A percentile compares a stretch with the other conserved stretches of the same genome.
Conservation (phyloP, 2,797 vertebrate genomes). For the Schizopygopsis pylzovi region DNA sequence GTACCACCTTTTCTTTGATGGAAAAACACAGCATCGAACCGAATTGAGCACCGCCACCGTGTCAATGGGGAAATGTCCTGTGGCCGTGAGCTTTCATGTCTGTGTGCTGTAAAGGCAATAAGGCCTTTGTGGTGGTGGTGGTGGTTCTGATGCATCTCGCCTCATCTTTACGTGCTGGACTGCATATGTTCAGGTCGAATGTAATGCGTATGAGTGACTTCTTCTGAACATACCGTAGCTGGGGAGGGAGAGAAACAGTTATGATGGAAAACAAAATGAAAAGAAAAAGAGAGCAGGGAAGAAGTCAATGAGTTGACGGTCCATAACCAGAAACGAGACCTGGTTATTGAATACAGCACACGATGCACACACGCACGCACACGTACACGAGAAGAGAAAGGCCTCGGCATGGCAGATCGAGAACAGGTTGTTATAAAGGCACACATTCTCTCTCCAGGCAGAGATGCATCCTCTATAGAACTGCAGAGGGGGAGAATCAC, state of each 20-base stretch:
- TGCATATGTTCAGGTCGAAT: conserved; percentile 76
- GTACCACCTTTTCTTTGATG: neutral
- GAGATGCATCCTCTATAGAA: conserved; percentile 75
- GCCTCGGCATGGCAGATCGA: conserved; percentile 54
- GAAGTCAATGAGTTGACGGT: conserved; percentile 51
- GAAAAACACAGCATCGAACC: neutral
- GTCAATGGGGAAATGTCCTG: neutral
- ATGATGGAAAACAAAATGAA: conserved; percentile 73
- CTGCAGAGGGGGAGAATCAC: conserved; percentile 72
- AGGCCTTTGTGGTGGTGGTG: conserved; percentile 31
- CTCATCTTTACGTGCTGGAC: conserved; percentile 69
- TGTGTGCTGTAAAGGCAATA: conserved; percentile 5
- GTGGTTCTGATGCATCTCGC: conserved; percentile 46
- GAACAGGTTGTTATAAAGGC: conserved; percentile 58
- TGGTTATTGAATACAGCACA: conserved; percentile 63
- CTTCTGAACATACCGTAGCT: conserved; percentile 79
- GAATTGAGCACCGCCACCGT: neutral
- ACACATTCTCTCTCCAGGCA: conserved; percentile 77
- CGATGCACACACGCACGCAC: conserved; percentile 62
- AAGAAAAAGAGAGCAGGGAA: conserved; percentile 47
- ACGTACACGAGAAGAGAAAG: conserved; percentile 44
- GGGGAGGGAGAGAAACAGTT: conserved; percentile 77
- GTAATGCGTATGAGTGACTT: conserved; percentile 72
- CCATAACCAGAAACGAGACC: conserved; percentile 62
- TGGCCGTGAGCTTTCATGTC: neutral